Evolutionary conservation across 35 echinoderm and acorn worm genomes (phyloP).

Genomic region (Amphiura filiformis): DNA sequence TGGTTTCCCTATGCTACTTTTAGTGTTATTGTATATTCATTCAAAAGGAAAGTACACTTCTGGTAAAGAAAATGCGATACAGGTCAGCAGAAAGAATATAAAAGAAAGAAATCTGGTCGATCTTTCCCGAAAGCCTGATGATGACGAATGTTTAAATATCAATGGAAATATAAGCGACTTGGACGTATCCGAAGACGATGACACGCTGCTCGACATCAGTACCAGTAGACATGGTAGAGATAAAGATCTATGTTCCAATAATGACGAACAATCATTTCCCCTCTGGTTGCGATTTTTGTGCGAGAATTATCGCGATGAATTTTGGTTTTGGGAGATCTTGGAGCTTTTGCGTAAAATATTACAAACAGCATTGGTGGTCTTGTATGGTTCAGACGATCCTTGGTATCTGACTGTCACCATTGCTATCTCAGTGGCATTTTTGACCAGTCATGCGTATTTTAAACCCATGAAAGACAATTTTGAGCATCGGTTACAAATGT

Average conservation of each 20-base stretch:
- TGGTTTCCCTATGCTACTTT: background rate
- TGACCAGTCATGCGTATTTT: background rate
- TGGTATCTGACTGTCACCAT: background rate
- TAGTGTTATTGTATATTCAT: background rate
- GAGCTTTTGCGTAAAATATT: background rate
- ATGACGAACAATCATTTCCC: background rate
- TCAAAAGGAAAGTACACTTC: background rate
- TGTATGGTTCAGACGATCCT: background rate
- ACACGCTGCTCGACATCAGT: background rate
- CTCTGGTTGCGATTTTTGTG: background rate
- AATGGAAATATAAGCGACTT: background rate
- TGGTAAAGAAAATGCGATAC: background rate
- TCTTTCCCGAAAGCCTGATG: background rate
- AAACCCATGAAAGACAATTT: constrained; percentile 10
- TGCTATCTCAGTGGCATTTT: background rate
- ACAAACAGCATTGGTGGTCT: background rate
- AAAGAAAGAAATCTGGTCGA: background rate
- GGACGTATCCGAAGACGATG: background rate
- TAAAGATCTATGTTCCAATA: too few relatives aligned
- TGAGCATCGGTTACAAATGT: constrained; percentile 19
- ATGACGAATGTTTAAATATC: background rate
- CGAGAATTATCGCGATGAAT: background rate
- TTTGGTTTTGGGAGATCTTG: constrained; percentile 18
- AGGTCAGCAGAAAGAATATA: background rate
- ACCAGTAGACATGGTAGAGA: too few relatives aligned